These are phyloP conservation scores for Temnothorax nylanderi DNA, from an alignment of 1,140 invertebrate species.

Conservation along the genomic window DNA sequence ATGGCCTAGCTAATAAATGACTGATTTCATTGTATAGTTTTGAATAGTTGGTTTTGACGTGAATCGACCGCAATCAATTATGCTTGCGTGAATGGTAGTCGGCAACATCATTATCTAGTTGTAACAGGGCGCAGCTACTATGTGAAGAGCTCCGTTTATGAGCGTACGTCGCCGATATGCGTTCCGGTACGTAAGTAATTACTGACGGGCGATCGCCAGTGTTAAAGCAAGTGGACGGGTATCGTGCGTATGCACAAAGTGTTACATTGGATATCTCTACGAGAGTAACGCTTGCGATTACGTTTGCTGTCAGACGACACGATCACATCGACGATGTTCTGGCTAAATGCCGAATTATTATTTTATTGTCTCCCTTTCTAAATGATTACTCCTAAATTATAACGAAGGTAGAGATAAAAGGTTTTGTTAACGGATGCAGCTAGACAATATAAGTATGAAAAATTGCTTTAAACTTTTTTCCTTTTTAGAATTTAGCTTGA, in stretches of 20 bases:
- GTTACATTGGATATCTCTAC: conserved; percentile 18
- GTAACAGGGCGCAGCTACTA: not conserved
- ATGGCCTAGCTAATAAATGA: not conserved
- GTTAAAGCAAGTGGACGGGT: conserved; percentile 15
- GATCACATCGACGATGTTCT: not conserved
- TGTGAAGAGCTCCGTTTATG: conserved; percentile 2
- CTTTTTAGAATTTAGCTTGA: not conserved
- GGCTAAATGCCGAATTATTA: not conserved
- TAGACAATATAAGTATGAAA: not conserved
- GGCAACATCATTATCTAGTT: conserved; percentile 1
- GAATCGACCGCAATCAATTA: not conserved
- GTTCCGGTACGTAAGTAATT: conserved; percentile 25
- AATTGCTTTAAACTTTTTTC: not conserved
- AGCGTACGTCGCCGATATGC: not conserved
- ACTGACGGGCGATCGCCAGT: conserved; percentile 14
- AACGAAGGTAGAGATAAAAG: not conserved
- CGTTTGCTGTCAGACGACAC: not conserved
- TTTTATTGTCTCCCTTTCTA: not conserved
- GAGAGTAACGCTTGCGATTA: not conserved
- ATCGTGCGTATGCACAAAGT: conserved; percentile 11
- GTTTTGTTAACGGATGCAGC: not conserved
- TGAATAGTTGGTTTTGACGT: not conserved
- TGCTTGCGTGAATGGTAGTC: not conserved
- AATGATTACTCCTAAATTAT: too few species aligned
- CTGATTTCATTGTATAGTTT: not conserved